phyloP scores from a whole-genome alignment of 2,113 vertebrate genomes.

The Erpornis zantholeuca region DNA sequence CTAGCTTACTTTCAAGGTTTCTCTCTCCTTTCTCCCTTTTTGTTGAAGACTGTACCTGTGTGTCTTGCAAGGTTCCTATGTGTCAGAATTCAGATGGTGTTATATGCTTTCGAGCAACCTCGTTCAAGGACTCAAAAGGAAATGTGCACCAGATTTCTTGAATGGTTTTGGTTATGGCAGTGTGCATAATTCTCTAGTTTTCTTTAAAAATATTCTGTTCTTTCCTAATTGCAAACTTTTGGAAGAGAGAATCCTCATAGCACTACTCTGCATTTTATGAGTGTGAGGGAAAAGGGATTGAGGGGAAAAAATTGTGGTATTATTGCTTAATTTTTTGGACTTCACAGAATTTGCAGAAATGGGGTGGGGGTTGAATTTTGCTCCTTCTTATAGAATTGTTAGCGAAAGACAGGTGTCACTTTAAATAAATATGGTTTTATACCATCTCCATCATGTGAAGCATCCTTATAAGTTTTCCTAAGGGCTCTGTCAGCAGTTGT shows the following conservation, averaged over 20 bases:
- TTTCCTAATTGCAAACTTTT: neutral
- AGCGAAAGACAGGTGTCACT: neutral
- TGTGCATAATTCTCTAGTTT: neutral
- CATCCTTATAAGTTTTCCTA: neutral
- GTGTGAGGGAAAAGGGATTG: neutral
- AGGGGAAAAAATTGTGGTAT: neutral
- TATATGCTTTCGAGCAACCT: neutral
- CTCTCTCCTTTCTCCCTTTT: neutral
- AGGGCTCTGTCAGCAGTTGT: neutral
- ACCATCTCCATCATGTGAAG: neutral
- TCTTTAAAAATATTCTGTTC: neutral
- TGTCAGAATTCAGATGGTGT: neutral
- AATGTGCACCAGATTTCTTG: rapidly evolving
- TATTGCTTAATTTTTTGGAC: neutral
- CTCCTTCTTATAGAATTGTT: neutral
- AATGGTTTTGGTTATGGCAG: neutral
- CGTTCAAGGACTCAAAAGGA: neutral
- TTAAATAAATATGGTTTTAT: neutral
- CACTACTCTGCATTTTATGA: neutral
- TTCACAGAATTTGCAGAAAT: neutral
- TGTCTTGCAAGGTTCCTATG: neutral
- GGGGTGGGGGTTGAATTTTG: neutral
- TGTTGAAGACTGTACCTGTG: neutral
- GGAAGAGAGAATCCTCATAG: neutral
- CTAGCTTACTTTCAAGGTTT: neutral